phyloP scores from a whole-genome alignment of 2,888 invertebrate genomes.

The Drosophila paranaensis region DNA sequence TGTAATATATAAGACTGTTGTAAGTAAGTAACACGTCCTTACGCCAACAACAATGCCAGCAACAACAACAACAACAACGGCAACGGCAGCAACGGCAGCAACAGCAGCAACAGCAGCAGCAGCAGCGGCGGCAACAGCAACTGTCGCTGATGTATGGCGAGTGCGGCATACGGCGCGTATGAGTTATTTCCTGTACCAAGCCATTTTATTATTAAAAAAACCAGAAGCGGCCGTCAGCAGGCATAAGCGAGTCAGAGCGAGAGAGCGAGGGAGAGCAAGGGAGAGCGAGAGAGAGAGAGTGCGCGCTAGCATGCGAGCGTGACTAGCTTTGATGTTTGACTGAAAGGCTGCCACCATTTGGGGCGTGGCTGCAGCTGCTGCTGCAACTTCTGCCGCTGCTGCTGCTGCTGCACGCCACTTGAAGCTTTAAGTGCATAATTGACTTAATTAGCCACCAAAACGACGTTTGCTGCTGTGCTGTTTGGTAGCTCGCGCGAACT shows the following conservation, averaged over 20 bases:
- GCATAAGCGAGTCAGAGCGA: background rate
- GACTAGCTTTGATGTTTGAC: constrained; percentile 77
- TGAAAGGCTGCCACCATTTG: constrained; percentile 60
- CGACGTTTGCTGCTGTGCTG: constrained; percentile 57
- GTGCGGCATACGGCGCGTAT: constrained; percentile 78
- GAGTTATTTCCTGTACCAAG: constrained; percentile 71
- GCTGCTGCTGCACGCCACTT: constrained; percentile 69
- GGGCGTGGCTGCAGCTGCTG: constrained; percentile 32
- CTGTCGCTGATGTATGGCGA: constrained; percentile 74
- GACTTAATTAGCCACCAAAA: constrained; percentile 78
- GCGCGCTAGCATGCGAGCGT: constrained; percentile 53
- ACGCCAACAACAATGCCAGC: constrained; percentile 41
- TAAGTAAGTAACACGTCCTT: constrained; percentile 76
- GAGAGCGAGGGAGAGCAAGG: constrained; percentile 1
- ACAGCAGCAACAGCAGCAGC: constrained; percentile 25
- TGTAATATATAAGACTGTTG: constrained; percentile 51
- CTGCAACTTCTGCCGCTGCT: constrained; percentile 7
- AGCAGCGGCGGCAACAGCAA: constrained; percentile 32
- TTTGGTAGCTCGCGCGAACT: constrained; percentile 32
- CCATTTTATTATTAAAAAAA: constrained; percentile 76
- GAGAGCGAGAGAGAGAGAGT: constrained; percentile 4
- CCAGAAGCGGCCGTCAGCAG: constrained; percentile 28
- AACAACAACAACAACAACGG: constrained; percentile 31
- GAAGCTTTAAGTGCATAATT: constrained; percentile 76
- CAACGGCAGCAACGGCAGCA: constrained; percentile 17